Evolutionary conservation across 2,888 invertebrate genomes (phyloP).

Genomic region (Bugulina stolonifera): DNA sequence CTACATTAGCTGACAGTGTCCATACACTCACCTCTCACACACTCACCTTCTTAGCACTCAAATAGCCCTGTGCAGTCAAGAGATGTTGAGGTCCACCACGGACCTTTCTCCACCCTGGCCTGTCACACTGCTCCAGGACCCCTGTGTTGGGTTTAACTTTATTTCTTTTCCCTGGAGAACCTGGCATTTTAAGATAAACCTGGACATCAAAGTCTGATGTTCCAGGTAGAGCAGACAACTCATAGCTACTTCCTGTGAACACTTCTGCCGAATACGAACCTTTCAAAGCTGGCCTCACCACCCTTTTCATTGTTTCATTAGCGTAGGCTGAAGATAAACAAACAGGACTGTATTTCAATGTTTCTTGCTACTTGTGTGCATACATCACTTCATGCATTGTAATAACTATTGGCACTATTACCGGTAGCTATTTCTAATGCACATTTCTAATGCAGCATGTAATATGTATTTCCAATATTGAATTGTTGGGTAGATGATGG

Average conservation of each 20-base stretch:
- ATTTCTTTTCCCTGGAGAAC: background rate
- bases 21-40: too few relatives aligned
- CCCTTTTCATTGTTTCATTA: too few relatives aligned
- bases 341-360: too few relatives aligned
- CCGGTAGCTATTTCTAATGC: too few relatives aligned
- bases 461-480: too few relatives aligned
- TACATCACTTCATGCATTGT: too few relatives aligned
- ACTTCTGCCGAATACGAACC: background rate
- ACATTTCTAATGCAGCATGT: too few relatives aligned
- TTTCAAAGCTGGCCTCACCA: background rate
- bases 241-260: slow-evolving; percentile 14
- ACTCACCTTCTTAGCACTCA: background rate
- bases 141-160: background rate
- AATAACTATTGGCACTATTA: too few relatives aligned
- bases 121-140: background rate
- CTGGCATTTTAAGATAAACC: background rate
- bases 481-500: too few relatives aligned
- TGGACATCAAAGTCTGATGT: slow-evolving; percentile 13
- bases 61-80: background rate
- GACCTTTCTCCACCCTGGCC: background rate
- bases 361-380: too few relatives aligned
- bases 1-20: too few relatives aligned
- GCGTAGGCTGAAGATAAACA: too few relatives aligned
- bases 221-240: slow-evolving; percentile 1
- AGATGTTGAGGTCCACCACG: background rate